A percentile compares a stretch with the other conserved stretches of the same genome.
Evolutionary conservation across 2,888 invertebrate genomes (phyloP).

Genomic region (Stratiomys singularior): DNA sequence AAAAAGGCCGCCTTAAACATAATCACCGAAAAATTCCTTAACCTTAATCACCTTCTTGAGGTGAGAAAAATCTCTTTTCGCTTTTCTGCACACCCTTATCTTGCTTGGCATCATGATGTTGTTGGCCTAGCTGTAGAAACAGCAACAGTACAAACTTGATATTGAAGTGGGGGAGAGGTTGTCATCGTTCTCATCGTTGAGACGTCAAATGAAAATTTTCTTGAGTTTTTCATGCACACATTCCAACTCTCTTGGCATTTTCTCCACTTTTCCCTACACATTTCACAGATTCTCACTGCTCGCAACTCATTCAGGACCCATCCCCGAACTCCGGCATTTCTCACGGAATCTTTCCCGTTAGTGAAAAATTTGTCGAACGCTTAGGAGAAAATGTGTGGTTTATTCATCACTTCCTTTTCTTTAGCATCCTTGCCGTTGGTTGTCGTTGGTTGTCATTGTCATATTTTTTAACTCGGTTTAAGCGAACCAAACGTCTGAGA

Average conservation of each 20-base stretch:
- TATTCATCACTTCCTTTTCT: background rate
- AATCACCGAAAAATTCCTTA: constrained; percentile 45
- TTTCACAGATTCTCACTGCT: background rate
- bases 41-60: constrained; percentile 47
- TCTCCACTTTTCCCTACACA: background rate
- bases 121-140: constrained; percentile 4
- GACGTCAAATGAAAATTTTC: constrained; percentile 5
- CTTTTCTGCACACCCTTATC: constrained; percentile 38
- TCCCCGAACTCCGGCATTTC: background rate
- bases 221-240: background rate
- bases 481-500: background rate
- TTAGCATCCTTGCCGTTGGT: background rate
- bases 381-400: background rate
- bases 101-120: constrained; percentile 16
- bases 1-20: constrained; percentile 24
- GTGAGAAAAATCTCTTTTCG: constrained; percentile 46
- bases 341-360: background rate
- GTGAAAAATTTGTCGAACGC: background rate
- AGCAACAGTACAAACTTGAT: background rate
- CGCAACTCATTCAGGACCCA: background rate
- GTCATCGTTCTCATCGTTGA: background rate
- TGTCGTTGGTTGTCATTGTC: background rate
- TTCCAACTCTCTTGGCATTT: background rate
- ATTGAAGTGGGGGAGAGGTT: background rate
- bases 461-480: background rate